Evolutionary conservation across 2,113 vertebrate genomes (phyloP).

Genomic region (Xenopus tropicalis): UCB_Xtro_10.0 CM004446.2:36089501-36090000

Average conservation of each 20-base stretch:
- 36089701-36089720: slow-evolving; percentile 86
- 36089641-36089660: slow-evolving; percentile 85
- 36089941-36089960: slow-evolving; percentile 74
- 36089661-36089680: slow-evolving; percentile 69
- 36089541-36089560: too few species aligned
- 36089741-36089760: slow-evolving; percentile 92
- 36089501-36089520: too few species aligned
- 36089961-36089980: slow-evolving; percentile 88
- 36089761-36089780: background rate
- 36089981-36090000: slow-evolving; percentile 59
- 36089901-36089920: slow-evolving; percentile 91
- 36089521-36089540: too few species aligned
- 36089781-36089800: too few species aligned
- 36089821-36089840: too few species aligned
- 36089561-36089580: too few species aligned
- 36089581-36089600: slow-evolving; percentile 59
- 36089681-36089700: slow-evolving; percentile 89
- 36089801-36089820: too few species aligned
- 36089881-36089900: slow-evolving; percentile 88
- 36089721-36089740: slow-evolving; percentile 93
- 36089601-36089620: slow-evolving; percentile 89
- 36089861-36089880: too few species aligned
- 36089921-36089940: slow-evolving; percentile 85
- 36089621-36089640: slow-evolving; percentile 91
- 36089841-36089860: too few species aligned